Evolutionary conservation across 2,888 invertebrate species (phyloP).

Genomic region (Dryobotodes eremita): DNA sequence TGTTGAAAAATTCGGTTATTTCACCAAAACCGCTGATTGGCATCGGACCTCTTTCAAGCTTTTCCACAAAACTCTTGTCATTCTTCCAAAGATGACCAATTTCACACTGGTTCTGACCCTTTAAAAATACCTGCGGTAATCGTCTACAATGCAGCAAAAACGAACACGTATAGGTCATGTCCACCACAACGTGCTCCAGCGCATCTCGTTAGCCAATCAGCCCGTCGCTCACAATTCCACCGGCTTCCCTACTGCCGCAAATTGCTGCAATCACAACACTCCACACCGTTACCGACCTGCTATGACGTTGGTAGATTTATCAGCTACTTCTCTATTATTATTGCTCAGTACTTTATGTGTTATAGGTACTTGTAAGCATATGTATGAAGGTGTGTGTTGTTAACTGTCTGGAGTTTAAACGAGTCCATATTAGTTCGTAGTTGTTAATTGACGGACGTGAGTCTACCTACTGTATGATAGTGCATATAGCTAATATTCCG

Average conservation of each 20-base stretch:
- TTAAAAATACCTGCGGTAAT: background rate
- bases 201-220: conserved; percentile 27
- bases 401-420: background rate
- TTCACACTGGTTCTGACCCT: background rate
- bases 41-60: background rate
- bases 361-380: background rate
- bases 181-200: conserved; percentile 8
- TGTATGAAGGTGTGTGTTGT: no score
- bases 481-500: background rate
- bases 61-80: background rate
- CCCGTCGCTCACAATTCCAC: conserved; percentile 30
- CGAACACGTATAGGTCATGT: conserved; percentile 1
- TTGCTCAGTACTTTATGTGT: background rate
- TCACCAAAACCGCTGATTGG: background rate
- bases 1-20: no score
- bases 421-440: background rate
- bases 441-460: conserved; percentile 1
- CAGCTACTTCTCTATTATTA: conserved; percentile 7
- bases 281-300: conserved; percentile 21
- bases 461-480: background rate
- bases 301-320: conserved; percentile 52
- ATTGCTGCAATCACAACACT: conserved; percentile 62
- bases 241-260: conserved; percentile 29
- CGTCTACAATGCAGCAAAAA: background rate
- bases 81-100: no score